Percentiles rank a stretch among this genome's conserved stretches.
Conservation (phyloP, 2,888 invertebrate genomes). For the Bombyx huttoni region DNA sequence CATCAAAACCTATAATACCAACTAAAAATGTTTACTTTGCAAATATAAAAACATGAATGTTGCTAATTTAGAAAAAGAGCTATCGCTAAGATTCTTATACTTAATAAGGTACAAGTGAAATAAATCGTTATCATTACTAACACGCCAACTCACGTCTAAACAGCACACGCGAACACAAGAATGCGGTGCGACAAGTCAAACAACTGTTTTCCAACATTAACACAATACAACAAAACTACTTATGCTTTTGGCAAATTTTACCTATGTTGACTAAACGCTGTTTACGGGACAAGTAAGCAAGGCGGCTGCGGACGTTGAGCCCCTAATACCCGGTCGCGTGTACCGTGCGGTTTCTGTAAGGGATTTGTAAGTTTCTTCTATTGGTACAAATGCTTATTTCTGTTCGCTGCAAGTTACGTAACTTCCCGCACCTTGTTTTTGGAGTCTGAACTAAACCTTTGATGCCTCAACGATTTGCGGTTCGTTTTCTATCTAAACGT, state of each 20-base stretch:
- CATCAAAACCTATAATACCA: no score
- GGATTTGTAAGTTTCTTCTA: conserved; percentile 64
- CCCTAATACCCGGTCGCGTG: conserved; percentile 37
- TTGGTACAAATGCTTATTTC: conserved; percentile 51
- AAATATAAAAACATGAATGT: no score
- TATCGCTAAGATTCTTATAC: no score
- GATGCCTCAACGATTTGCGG: conserved; percentile 37
- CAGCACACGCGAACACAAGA: background rate
- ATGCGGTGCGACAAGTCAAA: background rate
- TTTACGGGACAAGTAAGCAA: conserved; percentile 28
- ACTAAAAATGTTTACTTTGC: no score
- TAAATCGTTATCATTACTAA: background rate
- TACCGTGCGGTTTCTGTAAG: conserved; percentile 44
- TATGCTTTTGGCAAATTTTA: background rate
- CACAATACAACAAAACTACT: background rate
- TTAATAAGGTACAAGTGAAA: background rate
- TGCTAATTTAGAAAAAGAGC: no score
- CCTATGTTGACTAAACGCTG: conserved; percentile 16
- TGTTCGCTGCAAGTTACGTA: conserved; percentile 28
- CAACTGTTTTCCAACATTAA: background rate
- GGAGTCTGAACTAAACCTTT: conserved; percentile 34
- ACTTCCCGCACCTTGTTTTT: conserved; percentile 33
- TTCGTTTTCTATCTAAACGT: conserved; percentile 16
- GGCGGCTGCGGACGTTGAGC: conserved; percentile 21
- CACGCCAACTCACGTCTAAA: background rate